phyloP scores from a whole-genome alignment of 2,797 vertebrate genomes.

The Tarsius wallacei region DNA sequence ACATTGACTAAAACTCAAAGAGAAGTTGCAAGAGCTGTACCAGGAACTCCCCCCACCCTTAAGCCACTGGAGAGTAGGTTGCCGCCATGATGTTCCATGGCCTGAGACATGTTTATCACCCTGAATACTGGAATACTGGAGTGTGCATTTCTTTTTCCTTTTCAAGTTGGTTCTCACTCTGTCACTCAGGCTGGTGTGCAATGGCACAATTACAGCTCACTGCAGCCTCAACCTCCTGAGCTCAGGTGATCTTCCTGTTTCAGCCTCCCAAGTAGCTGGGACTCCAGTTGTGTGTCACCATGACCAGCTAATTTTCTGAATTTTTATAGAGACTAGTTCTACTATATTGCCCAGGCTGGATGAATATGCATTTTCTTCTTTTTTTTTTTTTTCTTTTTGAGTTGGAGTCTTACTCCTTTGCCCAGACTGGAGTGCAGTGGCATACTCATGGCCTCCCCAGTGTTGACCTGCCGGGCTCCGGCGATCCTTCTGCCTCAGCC shows the following conservation, averaged over 20 bases:
- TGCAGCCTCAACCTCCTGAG: neutral
- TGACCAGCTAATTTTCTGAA: too few species aligned
- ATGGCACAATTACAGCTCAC: neutral
- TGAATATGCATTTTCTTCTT: too few species aligned
- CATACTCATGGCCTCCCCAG: too few species aligned
- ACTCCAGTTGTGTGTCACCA: too few species aligned
- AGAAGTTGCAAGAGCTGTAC: neutral
- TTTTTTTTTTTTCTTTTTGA: too few species aligned
- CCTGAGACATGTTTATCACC: neutral
- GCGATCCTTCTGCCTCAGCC: too few species aligned
- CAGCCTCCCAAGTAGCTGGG: too few species aligned
- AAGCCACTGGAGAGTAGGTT: neutral
- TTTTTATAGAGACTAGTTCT: too few species aligned
- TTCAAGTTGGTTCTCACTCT: neutral
- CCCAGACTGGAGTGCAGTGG: too few species aligned
- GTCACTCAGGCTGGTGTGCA: neutral
- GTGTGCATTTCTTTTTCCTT: neutral
- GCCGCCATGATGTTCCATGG: neutral
- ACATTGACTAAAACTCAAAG: neutral
- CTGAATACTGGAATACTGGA: neutral
- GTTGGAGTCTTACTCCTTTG: too few species aligned
- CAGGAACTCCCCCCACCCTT: neutral
- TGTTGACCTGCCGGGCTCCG: too few species aligned
- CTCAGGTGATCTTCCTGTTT: neutral
- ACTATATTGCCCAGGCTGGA: too few species aligned